Evolutionary conservation across 2,888 invertebrate species (phyloP), one percentile per base, ranked within the genome.

Genomic region (Trissolcus japonicus): DNA sequence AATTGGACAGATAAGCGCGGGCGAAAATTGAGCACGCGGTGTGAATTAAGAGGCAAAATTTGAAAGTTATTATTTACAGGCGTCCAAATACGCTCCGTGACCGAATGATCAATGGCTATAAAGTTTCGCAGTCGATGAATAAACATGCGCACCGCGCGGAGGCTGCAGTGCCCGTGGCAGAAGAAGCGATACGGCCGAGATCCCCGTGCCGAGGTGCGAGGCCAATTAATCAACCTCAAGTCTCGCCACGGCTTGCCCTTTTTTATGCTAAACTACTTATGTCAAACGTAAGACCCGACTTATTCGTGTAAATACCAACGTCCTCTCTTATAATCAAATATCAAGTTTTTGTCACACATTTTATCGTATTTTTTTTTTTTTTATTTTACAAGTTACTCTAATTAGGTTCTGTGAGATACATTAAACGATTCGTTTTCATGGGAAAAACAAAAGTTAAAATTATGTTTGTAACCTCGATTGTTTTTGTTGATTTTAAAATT

Each of bases 231-330:
- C 59, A 59, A 50, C 25, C 40, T 57, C 66, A 19, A 35, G 13
- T 17, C 54, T 21, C 54, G 43, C 54, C 43, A 41, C 59, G 14
- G 43, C 29, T 46, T 59, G 51, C 50, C 53, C 50, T 68, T 68
- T n/a, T 14, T 68, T 68, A 59, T 54, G 60, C 17, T 68, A 68
- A 68, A 68, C 59, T 40, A 68, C 67, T 68, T 68, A 68, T 40
- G 53, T 29, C 67, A 14, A 57, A 56, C 50, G 48, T 59, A 59
- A 67, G 60, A 53, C 46, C 46, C 14, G 13, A 54, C 25, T 68
- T 68, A 68, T 68, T 68, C 35, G 48, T 61, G 61, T 55, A 55
- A 68, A 68, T 55, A 68, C 55, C 25, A n/a, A 21, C 21, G 35
- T 9, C 21, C 53, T 46, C 60, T 53, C 60, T 11, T 53, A 59